Evolutionary conservation across 1,140 invertebrate species (phyloP), one percentile per base, ranked within the genome.

Genomic region (Sarcophaga peregrina): DNA sequence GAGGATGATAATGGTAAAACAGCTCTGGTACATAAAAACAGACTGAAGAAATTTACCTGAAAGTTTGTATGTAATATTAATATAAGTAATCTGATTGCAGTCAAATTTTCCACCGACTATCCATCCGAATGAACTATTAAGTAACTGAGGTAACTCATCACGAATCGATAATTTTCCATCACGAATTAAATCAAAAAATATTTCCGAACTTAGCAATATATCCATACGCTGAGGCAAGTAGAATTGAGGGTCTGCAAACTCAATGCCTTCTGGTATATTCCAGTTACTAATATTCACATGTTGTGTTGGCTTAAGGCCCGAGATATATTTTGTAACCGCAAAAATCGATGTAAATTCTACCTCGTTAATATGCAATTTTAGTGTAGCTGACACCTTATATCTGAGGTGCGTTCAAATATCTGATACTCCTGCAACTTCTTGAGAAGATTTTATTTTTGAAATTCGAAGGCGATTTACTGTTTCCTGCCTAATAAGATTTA

Each of bases 161-260:
- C 37, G 11, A 9, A 74, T 15, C 15, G 25, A 37, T 45, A 74
- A 15, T 13, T 87, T 87, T 13, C 86, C 86, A 13, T 86, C 83
- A 47, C 84, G 82, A 5, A 89, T 47, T n/a, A 86, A 45, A 7
- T 86, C 76, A 45, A 83, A 89, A 81, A 85, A 87, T 11, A 85
- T 17, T 48, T 84, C 84, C 0, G 84, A 82, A 37, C 86, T 86
- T 13, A 90, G 82, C 17, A 89, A 80, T 11, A 85, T 10, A 83
- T 90, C 87, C 17, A 90, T 84, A 47, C 85, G 46, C 4, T 73
- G 48, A 0, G 86, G 84, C 37, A 85, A 84, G 62, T 86, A 62
- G 80, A 86, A 89, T 5, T 75, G 10, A 37, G 86, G 85, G 84
- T 89, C 87, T 15, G 88, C 86, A 13, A 88, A 80, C 83, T 81